Evolutionary conservation across 2,797 vertebrate genomes (phyloP), one percentile per base, ranked within the genome.

Genomic region (Melopsittacus undulatus): DNA sequence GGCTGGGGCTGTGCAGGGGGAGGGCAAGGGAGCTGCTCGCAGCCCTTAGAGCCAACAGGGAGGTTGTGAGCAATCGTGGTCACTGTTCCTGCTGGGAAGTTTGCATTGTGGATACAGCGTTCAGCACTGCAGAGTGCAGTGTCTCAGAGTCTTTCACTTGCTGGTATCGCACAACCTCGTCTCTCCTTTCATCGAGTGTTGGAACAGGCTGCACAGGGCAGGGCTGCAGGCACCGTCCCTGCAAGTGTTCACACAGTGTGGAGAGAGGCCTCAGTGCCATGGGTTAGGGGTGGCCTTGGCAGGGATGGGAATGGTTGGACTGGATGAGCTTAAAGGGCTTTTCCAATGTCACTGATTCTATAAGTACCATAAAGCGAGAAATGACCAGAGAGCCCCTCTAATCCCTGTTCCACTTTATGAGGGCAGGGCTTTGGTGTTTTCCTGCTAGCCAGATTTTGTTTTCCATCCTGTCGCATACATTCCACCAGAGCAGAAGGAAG

Each of bases 351-450:
- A 9, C n/a, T 57, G n/a, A 57, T 57, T 57, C 54, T 57, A 1
- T 34, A 81, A 61, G 11, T 30, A 14, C 20, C 36, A 2, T 5
- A 11, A 11, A 29, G 30, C 5, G 2, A 66, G 19, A 66, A 42
- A 11, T 0, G 1, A 6, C n/a, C 14, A 17, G 2, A 23, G 46
- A 38, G 5, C 34, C 1, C 16, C 59, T 46, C 5, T 7, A 5
- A 38, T 4, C 46, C 10, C 6, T 7, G 2, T 32, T 51, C 30
- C 5, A 3, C 24, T 74, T 21, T 3, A 8, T 5, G 75, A 29
- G 74, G 24, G 48, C 57, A 30, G 62, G 8, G 11, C 20, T 63
- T 20, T 0, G 0, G 2, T 4, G 13, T 5, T 74, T 22, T 29
- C 54, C 73, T 5, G 59, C 64, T 32, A 7, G 8, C 17, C 29